Percentiles rank a stretch among this genome's conserved stretches.
Evolutionary conservation across 2,888 invertebrate genomes (phyloP).

Genomic region (Callosobruchus maculatus): DNA sequence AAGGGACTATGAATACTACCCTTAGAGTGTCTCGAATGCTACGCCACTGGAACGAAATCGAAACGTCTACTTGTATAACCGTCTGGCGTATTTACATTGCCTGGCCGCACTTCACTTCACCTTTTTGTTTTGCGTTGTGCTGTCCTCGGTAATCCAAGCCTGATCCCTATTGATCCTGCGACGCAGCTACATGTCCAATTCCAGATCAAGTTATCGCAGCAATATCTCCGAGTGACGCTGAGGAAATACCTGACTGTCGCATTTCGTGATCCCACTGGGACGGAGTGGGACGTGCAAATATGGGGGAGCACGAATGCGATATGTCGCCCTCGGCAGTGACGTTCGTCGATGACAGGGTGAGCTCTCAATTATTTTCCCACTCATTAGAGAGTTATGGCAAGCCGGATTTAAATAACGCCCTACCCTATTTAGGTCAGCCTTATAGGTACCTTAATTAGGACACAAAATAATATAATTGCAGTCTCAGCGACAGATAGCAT

Average conservation of each 20-base stretch:
- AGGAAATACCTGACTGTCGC: not conserved
- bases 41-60: not conserved
- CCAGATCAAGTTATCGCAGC: not conserved
- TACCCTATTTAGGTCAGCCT: too few relatives aligned
- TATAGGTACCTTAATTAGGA: too few relatives aligned
- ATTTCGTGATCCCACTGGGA: not conserved
- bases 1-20: too few relatives aligned
- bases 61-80: not conserved
- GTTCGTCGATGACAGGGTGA: constrained; percentile 35
- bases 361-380: constrained; percentile 14
- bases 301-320: constrained; percentile 18
- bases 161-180: not conserved
- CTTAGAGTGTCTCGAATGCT: not conserved
- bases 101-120: not conserved
- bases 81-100: not conserved
- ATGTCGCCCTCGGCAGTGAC: constrained; percentile 40
- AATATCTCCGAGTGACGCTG: not conserved
- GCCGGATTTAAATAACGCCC: too few relatives aligned
- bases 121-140: not conserved
- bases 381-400: too few relatives aligned
- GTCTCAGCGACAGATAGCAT: too few relatives aligned
- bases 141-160: not conserved
- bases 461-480: too few relatives aligned
- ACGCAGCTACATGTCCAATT: not conserved
- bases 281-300: not conserved